Percentiles rank a stretch among this genome's conserved stretches.
Evolutionary conservation across 2,888 invertebrate genomes (phyloP).

Genomic region (Eupeodes latifasciatus): DNA sequence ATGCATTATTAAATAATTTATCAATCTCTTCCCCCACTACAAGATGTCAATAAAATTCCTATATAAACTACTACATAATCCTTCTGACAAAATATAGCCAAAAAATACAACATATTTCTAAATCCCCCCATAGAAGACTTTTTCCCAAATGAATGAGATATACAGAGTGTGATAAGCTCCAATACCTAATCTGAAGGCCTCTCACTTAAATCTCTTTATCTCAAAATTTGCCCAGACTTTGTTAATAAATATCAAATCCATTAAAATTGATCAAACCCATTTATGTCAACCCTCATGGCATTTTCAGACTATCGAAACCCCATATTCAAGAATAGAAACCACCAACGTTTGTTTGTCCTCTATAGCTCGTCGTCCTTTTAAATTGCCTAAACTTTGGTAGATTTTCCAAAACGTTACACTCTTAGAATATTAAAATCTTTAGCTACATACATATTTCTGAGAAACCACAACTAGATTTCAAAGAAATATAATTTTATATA

Average conservation of each 20-base stretch:
- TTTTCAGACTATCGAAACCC: not conserved
- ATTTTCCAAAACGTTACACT: slow-evolving; percentile 23
- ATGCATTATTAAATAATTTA: too few relatives aligned
- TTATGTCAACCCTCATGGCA: slow-evolving; percentile 34
- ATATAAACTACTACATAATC: too few relatives aligned
- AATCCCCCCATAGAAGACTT: not conserved
- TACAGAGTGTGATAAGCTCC: not conserved
- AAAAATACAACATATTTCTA: too few relatives aligned
- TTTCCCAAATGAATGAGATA: too few relatives aligned
- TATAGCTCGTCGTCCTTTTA: not conserved
- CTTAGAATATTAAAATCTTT: slow-evolving; percentile 41
- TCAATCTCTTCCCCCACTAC: too few relatives aligned
- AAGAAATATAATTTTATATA: slow-evolving; percentile 18
- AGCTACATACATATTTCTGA: slow-evolving; percentile 16
- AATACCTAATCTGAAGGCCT: not conserved
- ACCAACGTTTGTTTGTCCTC: not conserved
- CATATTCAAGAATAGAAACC: not conserved
- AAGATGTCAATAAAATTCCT: too few relatives aligned
- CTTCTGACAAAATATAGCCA: too few relatives aligned
- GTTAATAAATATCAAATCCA: slow-evolving; percentile 44
- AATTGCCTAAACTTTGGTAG: slow-evolving; percentile 24
- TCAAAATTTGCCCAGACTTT: not conserved
- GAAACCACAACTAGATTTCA: slow-evolving; percentile 14
- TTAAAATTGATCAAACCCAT: slow-evolving; percentile 32
- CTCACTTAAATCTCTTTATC: not conserved